Evolutionary conservation across 2,888 invertebrate genomes (phyloP), one percentile per base, ranked within the genome.

Genomic region (Cremastinae sp.): DNA sequence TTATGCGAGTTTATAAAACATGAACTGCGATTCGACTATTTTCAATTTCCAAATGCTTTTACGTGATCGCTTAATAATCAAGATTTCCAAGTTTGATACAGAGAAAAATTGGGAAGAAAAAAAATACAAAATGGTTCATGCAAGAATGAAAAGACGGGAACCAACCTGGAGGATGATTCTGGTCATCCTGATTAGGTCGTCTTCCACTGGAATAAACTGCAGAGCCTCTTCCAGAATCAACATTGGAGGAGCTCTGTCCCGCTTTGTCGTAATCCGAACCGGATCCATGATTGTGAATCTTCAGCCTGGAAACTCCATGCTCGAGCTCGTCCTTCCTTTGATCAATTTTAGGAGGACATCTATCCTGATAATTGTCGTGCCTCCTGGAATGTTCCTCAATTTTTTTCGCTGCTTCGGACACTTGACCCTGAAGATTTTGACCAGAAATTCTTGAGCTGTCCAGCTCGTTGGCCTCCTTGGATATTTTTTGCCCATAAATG

Each of bases 221-320:
- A 86, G 95, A 95, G n/a, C 95, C 95, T 80, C 95, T 91, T 14
- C 95, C 95, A 0, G 95, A 95, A 88, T 95, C 95, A 18, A 94
- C 94, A 86, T 95, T 95, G 0, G 94, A 95, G 0, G 91, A 91
- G 9, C 94, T 94, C 80, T 94, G 94, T 3, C 94, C 94, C 58
- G 94, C 92, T 88, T 95, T 95, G 86, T 95, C 95, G 84, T 95
- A 95, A 90, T 95, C 95, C 85, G 91, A 87, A 83, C 90, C 86
- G 2, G 87, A 87, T 28, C 88, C 89, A 41, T 87, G 87, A 76
- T 86, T 86, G 55, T 89, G 89, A 55, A 89, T 85, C 77, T 89
- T 89, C 53, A 89, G 77, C 69, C 86, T 83, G n/a, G 83, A 81
- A 73, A 89, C 87, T 8, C 88, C 85, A 4, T 87, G 85, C 35